Percentiles rank a stretch among this genome's conserved stretches.
Evolutionary conservation across 2,888 invertebrate genomes (phyloP).

Genomic region (Phorcus lineatus): DNA sequence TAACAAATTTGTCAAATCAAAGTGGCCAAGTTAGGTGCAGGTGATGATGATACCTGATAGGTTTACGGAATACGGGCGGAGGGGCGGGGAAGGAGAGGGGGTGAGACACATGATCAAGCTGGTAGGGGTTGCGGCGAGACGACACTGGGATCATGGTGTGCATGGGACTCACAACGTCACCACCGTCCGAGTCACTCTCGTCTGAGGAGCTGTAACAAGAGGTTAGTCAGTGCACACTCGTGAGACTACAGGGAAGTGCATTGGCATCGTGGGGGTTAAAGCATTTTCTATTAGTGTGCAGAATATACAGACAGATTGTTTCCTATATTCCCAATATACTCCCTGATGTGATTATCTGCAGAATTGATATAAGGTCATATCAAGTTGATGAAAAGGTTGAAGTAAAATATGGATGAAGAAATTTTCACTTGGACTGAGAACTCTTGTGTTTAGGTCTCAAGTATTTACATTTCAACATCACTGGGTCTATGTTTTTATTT

Average conservation of each 20-base stretch:
- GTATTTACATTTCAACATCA: not conserved
- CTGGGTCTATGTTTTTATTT: not conserved
- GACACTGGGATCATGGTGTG: conserved; percentile 30
- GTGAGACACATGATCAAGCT: conserved; percentile 33
- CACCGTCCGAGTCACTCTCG: conserved; percentile 22
- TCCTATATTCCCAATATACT: too few species aligned
- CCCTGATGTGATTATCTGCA: too few species aligned
- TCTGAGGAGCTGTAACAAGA: conserved; percentile 25
- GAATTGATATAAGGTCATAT: too few species aligned
- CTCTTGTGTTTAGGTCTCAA: not conserved
- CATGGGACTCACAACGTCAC: conserved; percentile 19
- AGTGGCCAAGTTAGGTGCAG: too few species aligned
- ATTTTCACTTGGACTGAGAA: too few species aligned
- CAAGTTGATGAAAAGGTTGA: too few species aligned
- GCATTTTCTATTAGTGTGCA: too few species aligned
- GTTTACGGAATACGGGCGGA: conserved; percentile 25
- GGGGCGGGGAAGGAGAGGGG: conserved; percentile 34
- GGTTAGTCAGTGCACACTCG: not conserved
- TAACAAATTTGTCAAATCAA: too few species aligned
- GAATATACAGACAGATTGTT: too few species aligned
- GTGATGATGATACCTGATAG: not conserved
- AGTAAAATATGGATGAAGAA: too few species aligned
- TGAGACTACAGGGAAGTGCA: not conserved
- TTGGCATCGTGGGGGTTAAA: not conserved
- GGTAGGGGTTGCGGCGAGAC: conserved; percentile 38